Evolutionary conservation across 2,113 vertebrate species (phyloP).

Genomic region (Ceyx cyanopectus): DNA sequence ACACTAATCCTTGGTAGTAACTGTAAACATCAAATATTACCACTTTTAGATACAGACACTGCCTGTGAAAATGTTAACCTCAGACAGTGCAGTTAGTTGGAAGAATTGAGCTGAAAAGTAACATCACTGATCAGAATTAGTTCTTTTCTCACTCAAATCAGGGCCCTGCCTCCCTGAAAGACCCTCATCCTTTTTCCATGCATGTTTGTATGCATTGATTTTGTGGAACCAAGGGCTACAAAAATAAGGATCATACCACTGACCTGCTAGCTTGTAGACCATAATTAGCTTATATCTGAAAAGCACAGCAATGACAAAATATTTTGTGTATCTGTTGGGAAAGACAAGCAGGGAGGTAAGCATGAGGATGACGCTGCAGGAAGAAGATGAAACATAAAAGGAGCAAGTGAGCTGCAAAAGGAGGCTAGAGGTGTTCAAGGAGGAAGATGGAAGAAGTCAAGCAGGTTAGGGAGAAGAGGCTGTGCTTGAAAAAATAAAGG

Average conservation of each 20-base stretch:
- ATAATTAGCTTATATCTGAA: neutral
- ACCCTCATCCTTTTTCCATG: neutral
- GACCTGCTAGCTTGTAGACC: neutral
- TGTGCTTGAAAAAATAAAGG: neutral
- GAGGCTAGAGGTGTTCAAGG: neutral
- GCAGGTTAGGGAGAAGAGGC: neutral
- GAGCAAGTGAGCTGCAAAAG: neutral
- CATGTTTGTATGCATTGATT: accelerated
- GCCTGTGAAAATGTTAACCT: neutral
- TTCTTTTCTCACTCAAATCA: neutral
- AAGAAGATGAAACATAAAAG: neutral
- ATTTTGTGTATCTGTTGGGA: neutral
- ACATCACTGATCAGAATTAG: neutral
- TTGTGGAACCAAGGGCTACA: neutral
- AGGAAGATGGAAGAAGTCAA: neutral
- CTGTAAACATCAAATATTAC: neutral
- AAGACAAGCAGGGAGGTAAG: neutral
- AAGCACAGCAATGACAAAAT: neutral
- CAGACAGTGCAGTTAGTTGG: neutral
- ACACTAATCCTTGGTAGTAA: neutral
- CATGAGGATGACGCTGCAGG: neutral
- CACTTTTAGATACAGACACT: neutral
- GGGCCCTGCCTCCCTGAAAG: neutral
- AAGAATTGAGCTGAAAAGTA: neutral
- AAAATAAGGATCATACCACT: neutral